These are phyloP conservation scores for Lycorma delicatula DNA, from an alignment of 1,140 invertebrate species.

Conservation along the genomic window DNA sequence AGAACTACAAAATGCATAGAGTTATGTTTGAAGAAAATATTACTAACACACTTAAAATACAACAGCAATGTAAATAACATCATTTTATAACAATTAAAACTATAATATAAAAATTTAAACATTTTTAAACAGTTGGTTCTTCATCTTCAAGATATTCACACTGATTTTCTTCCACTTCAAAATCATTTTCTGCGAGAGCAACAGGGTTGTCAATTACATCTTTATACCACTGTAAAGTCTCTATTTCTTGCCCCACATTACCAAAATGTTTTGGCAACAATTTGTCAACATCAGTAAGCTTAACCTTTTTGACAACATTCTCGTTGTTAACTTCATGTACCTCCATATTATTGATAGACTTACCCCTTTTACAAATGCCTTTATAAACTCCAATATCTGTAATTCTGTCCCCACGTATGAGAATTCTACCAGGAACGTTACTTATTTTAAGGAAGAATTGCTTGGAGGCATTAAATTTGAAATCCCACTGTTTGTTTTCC, in stretches of 20 bases:
- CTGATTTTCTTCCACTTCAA: too few species aligned
- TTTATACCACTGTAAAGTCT: not conserved
- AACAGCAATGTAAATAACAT: too few species aligned
- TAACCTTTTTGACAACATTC: not conserved
- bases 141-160: too few species aligned
- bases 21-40: too few species aligned
- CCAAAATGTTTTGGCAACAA: not conserved
- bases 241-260: not conserved
- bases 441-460: not conserved
- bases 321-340: not conserved
- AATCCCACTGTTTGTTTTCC: not conserved
- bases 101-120: too few species aligned
- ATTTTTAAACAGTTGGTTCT: too few species aligned
- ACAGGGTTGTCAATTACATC: not conserved
- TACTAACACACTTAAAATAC: too few species aligned
- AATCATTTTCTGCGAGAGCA: too few species aligned
- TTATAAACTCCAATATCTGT: not conserved
- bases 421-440: not conserved
- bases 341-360: not conserved
- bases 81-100: too few species aligned
- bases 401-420: not conserved
- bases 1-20: too few species aligned
- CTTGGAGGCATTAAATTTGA: not conserved
- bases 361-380: not conserved
- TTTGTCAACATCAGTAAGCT: not conserved